phyloP scores from a whole-genome alignment of 2,113 vertebrate species.

The Sturnira hondurensis region DNA sequence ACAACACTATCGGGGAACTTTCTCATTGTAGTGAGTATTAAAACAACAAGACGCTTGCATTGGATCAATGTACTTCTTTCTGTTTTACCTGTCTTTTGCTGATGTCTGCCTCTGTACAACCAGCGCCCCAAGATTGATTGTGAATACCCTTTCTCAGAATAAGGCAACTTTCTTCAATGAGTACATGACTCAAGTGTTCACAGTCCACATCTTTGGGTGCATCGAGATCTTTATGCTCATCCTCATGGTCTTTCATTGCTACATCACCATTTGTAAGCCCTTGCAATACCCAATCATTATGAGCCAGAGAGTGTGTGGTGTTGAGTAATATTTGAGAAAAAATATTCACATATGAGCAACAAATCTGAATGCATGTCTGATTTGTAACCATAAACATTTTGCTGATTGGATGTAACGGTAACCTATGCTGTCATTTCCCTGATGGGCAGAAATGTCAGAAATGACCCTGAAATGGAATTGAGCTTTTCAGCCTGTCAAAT shows the following conservation, averaged over 20 bases:
- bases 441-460: not conserved
- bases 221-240: conserved; percentile 10
- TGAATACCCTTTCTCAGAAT: not conserved
- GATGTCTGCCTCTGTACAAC: conserved; percentile 3
- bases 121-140: not conserved
- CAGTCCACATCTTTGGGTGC: not conserved
- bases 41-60: not conserved
- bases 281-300: not conserved
- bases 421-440: too few species aligned
- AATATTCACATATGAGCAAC: too few species aligned
- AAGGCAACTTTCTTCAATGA: conserved; percentile 4
- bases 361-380: not conserved
- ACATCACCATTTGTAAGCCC: not conserved
- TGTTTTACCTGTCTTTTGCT: not conserved
- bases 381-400: not conserved
- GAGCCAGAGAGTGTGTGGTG: not conserved
- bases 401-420: not conserved
- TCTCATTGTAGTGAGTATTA: conserved; percentile 35
- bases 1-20: not conserved
- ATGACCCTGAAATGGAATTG: accelerated
- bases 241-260: not conserved
- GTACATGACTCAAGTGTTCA: not conserved
- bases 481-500: not conserved
- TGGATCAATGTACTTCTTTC: conserved; percentile 25
- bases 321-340: too few species aligned